Evolutionary conservation across 2,888 invertebrate genomes (phyloP).

Genomic region (Augiades crinisus): DNA sequence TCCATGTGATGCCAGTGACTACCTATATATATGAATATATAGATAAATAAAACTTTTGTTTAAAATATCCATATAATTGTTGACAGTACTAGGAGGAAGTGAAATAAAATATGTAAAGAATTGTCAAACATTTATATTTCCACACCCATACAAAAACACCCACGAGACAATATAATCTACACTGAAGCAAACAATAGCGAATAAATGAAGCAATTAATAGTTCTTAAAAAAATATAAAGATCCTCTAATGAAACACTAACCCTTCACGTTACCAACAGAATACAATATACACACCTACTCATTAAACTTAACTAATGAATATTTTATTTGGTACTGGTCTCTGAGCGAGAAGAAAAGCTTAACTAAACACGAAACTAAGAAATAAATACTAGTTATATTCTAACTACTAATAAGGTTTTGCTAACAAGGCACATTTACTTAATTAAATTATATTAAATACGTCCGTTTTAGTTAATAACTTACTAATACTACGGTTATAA

Average conservation of each 20-base stretch:
- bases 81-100: no score
- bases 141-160: background rate
- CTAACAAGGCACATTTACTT: background rate
- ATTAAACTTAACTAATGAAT: conserved; percentile 22
- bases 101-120: background rate
- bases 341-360: conserved; percentile 3
- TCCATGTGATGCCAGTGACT: no score
- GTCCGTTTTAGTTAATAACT: background rate
- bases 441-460: conserved; percentile 1
- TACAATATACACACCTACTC: background rate
- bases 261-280: background rate
- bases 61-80: no score
- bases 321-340: conserved; percentile 27
- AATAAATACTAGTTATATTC: background rate
- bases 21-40: no score
- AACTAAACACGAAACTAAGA: background rate
- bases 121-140: conserved; percentile 4
- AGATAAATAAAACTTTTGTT: no score
- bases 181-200: background rate
- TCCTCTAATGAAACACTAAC: no score
- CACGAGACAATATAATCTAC: background rate
- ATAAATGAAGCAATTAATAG: background rate
- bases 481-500: conserved; percentile 6
- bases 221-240: background rate
- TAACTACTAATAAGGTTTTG: background rate